Percentiles rank a stretch among this genome's conserved stretches.
Evolutionary conservation across 2,797 vertebrate genomes (phyloP).

Genomic region (Poliocrania exsul): DNA sequence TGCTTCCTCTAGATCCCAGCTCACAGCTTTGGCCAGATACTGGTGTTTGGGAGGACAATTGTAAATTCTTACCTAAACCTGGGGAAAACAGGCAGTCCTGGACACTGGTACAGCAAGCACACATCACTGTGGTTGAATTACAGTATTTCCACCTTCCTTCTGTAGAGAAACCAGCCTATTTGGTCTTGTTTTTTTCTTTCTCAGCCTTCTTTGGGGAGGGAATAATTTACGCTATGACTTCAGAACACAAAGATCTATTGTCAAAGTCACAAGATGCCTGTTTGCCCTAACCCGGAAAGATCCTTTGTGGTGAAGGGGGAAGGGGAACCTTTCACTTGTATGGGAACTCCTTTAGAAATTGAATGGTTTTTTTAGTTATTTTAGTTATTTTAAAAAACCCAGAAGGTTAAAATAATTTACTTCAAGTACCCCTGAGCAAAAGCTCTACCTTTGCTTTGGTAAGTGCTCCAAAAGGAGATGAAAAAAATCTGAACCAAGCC

Average conservation of each 20-base stretch:
- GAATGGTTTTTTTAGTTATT: neutral
- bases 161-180: neutral
- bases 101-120: neutral
- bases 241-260: slow-evolving; percentile 30
- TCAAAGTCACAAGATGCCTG: neutral
- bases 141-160: neutral
- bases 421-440: neutral
- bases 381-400: neutral
- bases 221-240: slow-evolving; percentile 11
- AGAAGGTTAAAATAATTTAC: neutral
- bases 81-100: neutral
- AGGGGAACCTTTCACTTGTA: neutral
- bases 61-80: neutral
- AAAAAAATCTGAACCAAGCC: neutral
- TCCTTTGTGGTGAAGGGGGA: neutral
- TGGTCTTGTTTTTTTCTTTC: neutral
- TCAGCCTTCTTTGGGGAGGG: neutral
- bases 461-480: neutral
- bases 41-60: neutral
- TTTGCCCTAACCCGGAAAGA: neutral
- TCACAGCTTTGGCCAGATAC: neutral
- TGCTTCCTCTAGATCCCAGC: neutral
- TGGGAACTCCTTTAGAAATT: neutral
- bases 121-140: neutral
- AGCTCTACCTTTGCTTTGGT: neutral